A percentile compares a stretch with the other conserved stretches of the same genome.
These are phyloP conservation scores for Drosophila percnosoma DNA, from an alignment of 2,888 invertebrate genomes.

Conservation along the genomic window DNA sequence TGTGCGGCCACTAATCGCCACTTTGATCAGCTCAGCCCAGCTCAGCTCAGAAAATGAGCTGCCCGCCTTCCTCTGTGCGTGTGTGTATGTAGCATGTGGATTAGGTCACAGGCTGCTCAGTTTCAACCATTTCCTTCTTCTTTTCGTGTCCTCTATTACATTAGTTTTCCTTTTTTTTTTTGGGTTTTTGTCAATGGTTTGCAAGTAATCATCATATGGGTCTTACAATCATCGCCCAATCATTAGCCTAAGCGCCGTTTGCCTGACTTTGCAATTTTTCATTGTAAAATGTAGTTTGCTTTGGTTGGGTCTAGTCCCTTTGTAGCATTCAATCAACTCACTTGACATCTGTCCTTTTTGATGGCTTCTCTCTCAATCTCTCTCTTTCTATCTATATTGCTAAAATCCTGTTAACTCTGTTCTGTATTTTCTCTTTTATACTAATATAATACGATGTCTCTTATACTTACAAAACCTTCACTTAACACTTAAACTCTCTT, in stretches of 20 bases:
- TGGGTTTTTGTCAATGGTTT: constrained; percentile 23
- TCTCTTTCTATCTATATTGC: neutral
- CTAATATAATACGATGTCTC: neutral
- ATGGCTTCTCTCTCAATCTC: neutral
- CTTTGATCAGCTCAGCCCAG: constrained; percentile 48
- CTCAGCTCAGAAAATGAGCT: constrained; percentile 20
- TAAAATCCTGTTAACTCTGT: neutral
- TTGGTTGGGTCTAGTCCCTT: constrained; percentile 18
- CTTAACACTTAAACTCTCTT: neutral
- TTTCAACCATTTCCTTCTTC: constrained; percentile 7
- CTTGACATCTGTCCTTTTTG: constrained; percentile 45
- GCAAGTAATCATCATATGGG: constrained; percentile 25
- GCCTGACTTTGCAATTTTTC: constrained; percentile 33
- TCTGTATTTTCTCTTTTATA: neutral
- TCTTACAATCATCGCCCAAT: constrained; percentile 36
- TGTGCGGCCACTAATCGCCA: constrained; percentile 61
- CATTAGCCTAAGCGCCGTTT: constrained; percentile 22
- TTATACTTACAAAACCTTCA: neutral
- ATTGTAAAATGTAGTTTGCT: neutral
- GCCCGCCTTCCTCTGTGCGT: constrained; percentile 17
- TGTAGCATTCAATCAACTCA: constrained; percentile 24
- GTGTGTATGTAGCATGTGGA: constrained; percentile 8
- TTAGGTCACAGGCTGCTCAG: constrained; percentile 3
- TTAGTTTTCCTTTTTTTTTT: neutral
- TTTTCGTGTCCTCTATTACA: neutral